Evolutionary conservation across 2,113 vertebrate genomes (phyloP).

Genomic region (Pedetes capensis): DNA sequence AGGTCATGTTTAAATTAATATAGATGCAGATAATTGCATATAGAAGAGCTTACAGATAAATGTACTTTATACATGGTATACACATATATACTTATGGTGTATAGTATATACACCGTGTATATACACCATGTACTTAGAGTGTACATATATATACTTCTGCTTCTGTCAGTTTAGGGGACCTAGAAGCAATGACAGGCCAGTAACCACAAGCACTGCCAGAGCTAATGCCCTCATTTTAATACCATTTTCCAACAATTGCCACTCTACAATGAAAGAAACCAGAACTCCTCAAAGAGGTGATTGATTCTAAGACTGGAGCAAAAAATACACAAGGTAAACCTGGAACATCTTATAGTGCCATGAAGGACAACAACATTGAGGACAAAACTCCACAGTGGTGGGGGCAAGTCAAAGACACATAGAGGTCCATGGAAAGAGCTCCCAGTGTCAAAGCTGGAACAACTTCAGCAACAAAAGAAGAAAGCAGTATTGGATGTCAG

Average conservation of each 20-base stretch:
- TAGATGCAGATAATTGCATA: not conserved
- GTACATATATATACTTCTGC: not conserved
- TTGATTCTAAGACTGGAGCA: not conserved
- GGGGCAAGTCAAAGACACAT: not conserved
- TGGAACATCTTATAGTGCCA: not conserved
- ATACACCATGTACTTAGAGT: not conserved
- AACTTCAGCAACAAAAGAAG: not conserved
- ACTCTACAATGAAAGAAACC: not conserved
- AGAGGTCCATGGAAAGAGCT: not conserved
- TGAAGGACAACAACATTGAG: not conserved
- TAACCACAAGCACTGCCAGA: not conserved
- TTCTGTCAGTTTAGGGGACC: not conserved
- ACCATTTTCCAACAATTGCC: not conserved
- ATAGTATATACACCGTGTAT: not conserved
- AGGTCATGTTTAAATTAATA: no score
- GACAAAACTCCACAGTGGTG: not conserved
- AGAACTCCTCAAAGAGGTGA: not conserved
- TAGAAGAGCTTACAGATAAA: not conserved
- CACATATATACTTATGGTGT: not conserved
- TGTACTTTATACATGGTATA: not conserved
- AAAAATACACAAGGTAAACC: not conserved
- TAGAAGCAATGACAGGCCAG: not conserved
- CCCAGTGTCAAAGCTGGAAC: not conserved
- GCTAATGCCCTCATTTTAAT: not conserved
- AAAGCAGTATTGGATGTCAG: not conserved